These are phyloP conservation scores for Leptopilina clavipes DNA, from an alignment of 1,140 invertebrate species.

Conservation along the genomic window DNA sequence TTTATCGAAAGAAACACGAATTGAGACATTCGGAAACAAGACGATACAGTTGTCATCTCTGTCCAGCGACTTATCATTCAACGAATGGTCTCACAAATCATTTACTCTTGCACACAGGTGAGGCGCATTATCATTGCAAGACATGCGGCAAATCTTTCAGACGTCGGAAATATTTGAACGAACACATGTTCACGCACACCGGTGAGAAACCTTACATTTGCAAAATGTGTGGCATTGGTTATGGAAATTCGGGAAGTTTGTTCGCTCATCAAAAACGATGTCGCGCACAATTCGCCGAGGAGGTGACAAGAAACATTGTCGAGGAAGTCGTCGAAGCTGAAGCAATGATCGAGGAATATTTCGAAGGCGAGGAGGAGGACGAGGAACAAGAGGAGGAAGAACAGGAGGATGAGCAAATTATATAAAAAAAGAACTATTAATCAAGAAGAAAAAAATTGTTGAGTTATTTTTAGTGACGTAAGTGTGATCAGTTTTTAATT, in stretches of 20 bases:
- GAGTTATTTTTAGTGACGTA: not conserved
- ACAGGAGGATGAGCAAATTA: slow-evolving; percentile 36
- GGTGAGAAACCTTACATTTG: slow-evolving; percentile 59
- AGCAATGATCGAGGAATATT: slow-evolving; percentile 44
- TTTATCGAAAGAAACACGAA: slow-evolving; percentile 54
- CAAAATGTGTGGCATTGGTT: slow-evolving; percentile 52
- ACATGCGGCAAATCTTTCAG: slow-evolving; percentile 45
- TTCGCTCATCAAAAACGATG: slow-evolving; percentile 58
- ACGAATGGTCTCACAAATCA: slow-evolving; percentile 58
- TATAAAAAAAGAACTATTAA: slow-evolving; percentile 37
- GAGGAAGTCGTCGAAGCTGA: slow-evolving; percentile 41
- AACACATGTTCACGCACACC: slow-evolving; percentile 62
- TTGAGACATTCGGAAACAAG: slow-evolving; percentile 51
- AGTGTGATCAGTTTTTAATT: not conserved
- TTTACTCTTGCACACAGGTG: slow-evolving; percentile 62
- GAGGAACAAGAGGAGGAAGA: slow-evolving; percentile 7
- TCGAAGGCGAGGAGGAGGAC: slow-evolving; percentile 38
- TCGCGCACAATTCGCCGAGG: slow-evolving; percentile 29
- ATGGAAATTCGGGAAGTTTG: slow-evolving; percentile 59
- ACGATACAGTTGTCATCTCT: slow-evolving; percentile 51
- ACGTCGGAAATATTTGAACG: slow-evolving; percentile 17
- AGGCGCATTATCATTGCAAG: slow-evolving; percentile 57
- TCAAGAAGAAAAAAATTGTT: not conserved
- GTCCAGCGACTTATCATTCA: slow-evolving; percentile 57
- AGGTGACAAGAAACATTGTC: not conserved